Percentiles rank a stretch among this genome's conserved stretches.
Conservation (phyloP, 2,797 vertebrate species). For the Arnoldichthys spilopterus region DNA sequence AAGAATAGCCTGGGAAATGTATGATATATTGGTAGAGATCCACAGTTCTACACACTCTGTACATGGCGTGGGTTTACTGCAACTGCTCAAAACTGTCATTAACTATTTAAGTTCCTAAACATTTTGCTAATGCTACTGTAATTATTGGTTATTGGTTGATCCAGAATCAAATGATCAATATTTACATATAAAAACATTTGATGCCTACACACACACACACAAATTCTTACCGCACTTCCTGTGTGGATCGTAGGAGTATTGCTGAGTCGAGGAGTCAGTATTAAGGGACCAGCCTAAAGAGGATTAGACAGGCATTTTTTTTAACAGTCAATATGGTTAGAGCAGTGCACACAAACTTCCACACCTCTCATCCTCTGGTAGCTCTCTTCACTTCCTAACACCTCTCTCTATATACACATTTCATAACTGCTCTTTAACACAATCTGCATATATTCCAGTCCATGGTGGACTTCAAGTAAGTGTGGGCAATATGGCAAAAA, state of each 20-base stretch:
- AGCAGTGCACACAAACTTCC: neutral
- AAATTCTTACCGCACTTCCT: conserved; percentile 48
- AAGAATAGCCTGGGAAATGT: conserved; percentile 36
- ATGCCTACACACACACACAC: conserved; percentile 22
- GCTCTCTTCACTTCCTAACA: neutral
- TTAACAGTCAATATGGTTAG: neutral
- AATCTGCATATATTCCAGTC: neutral
- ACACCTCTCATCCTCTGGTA: neutral
- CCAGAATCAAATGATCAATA: no score
- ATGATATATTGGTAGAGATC: neutral
- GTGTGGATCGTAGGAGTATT: conserved; percentile 42
- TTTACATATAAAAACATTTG: no score
- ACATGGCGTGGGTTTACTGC: neutral
- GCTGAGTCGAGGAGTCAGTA: conserved; percentile 40
- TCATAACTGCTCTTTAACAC: neutral
- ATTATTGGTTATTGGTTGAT: no score
- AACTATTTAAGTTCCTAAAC: neutral
- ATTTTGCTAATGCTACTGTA: no score
- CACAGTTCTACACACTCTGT: neutral
- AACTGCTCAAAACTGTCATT: neutral
- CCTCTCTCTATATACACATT: neutral
- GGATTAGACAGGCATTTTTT: conserved; percentile 23
- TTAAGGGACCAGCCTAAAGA: conserved; percentile 43
- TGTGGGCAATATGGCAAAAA: neutral
- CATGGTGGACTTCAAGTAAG: neutral